A percentile compares a stretch with the other conserved stretches of the same genome.
These are phyloP conservation scores for Crotophaga sulcirostris DNA, from an alignment of 2,113 vertebrate genomes.

Conservation along the genomic window DNA sequence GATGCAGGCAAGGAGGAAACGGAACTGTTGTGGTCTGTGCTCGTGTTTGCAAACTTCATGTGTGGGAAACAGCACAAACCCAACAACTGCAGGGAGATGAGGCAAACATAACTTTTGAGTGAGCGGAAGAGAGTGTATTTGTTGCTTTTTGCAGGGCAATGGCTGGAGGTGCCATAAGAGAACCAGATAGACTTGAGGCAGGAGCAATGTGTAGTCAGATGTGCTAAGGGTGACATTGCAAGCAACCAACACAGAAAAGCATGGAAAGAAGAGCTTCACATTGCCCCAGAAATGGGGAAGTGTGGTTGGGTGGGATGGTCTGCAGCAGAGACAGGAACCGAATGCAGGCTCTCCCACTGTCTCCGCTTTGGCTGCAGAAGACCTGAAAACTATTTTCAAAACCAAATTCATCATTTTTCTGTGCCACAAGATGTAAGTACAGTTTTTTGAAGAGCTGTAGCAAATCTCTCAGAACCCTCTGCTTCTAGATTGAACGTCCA, in stretches of 20 bases:
- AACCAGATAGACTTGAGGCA: not conserved
- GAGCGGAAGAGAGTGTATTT: not conserved
- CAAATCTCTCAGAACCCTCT: not conserved
- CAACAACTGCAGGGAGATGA: not conserved
- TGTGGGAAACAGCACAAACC: not conserved
- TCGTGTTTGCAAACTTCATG: accelerated
- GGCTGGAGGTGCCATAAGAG: not conserved
- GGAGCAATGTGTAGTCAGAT: accelerated
- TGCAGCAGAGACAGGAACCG: not conserved
- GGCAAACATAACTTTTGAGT: not conserved
- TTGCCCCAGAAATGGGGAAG: not conserved
- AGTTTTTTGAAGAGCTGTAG: not conserved
- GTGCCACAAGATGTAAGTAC: not conserved
- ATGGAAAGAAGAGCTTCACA: not conserved
- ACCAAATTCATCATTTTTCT: not conserved
- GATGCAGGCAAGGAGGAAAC: not conserved
- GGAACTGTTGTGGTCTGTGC: not conserved
- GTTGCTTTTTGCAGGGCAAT: not conserved
- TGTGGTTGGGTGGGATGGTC: accelerated
- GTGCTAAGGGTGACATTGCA: not conserved
- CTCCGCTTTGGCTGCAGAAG: not conserved
- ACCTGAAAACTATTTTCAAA: not conserved
- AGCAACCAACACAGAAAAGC: not conserved
- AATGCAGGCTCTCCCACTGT: not conserved
- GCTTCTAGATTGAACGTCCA: not conserved